phyloP scores from a whole-genome alignment of 64 coral and sea anemone genomes.

The Acropora tenuis region DNA sequence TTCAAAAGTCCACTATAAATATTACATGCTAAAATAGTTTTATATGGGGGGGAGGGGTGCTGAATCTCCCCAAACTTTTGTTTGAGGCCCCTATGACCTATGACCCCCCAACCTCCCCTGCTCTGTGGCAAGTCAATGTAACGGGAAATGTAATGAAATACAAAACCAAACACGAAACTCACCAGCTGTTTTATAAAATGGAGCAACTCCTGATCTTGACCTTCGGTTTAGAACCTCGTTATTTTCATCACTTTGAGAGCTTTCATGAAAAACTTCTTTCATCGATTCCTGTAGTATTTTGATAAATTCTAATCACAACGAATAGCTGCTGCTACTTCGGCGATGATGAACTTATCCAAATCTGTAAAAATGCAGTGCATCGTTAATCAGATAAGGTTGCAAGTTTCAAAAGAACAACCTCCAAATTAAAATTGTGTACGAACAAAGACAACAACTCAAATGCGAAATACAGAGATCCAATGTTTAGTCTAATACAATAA shows the following conservation, averaged over 20 bases:
- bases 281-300: neutral
- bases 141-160: too few relatives aligned
- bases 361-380: neutral
- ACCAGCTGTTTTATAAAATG: neutral
- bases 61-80: too few relatives aligned
- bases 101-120: too few relatives aligned
- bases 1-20: too few relatives aligned
- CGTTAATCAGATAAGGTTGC: neutral
- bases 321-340: neutral
- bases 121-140: too few relatives aligned
- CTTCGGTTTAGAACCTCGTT: neutral
- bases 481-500: too few relatives aligned
- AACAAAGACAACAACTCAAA: too few relatives aligned
- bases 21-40: too few relatives aligned
- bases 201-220: neutral
- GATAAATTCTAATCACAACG: neutral
- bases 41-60: too few relatives aligned
- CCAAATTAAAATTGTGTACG: too few relatives aligned
- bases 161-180: neutral
- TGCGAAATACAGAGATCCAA: too few relatives aligned
- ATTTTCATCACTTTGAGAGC: slow-evolving; percentile 51
- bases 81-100: too few relatives aligned
- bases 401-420: neutral
- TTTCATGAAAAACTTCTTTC: slow-evolving; percentile 44
- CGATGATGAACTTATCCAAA: neutral